Evolutionary conservation across 1,140 invertebrate genomes (phyloP).

Genomic region (Melipona quadrifasciata): DNA sequence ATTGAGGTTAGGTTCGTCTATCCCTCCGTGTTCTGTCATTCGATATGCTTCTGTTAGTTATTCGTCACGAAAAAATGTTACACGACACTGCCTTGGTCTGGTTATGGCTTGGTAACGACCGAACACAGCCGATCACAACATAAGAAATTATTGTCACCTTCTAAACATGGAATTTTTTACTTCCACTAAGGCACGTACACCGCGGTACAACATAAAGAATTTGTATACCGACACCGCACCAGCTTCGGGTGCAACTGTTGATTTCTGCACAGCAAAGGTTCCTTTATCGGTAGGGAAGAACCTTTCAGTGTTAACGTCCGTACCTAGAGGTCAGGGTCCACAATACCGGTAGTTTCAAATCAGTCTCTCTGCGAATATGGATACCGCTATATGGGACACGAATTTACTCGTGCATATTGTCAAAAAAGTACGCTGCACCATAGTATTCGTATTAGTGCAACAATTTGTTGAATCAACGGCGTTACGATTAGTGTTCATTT

Average conservation of each 20-base stretch:
- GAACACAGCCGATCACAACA: constrained; percentile 29
- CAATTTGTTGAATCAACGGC: background rate
- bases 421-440: constrained; percentile 14
- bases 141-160: constrained; percentile 40
- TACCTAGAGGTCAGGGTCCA: constrained; percentile 50
- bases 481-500: background rate
- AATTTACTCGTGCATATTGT: constrained; percentile 19
- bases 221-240: constrained; percentile 46
- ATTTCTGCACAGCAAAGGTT: background rate
- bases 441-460: background rate
- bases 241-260: constrained; percentile 24
- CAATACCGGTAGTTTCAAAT: constrained; percentile 17
- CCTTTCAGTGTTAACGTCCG: background rate
- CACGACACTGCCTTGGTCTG: background rate
- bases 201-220: constrained; percentile 25
- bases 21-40: constrained; percentile 75
- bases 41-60: constrained; percentile 50
- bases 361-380: background rate
- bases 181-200: constrained; percentile 29
- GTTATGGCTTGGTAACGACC: background rate
- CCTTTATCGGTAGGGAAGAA: constrained; percentile 24
- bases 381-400: background rate
- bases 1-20: constrained; percentile 75
- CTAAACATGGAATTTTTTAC: constrained; percentile 39
- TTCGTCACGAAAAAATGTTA: constrained; percentile 19